These are phyloP conservation scores for Austrolebias charrua DNA, from an alignment of 2,797 vertebrate genomes.

Conservation along the genomic window DNA sequence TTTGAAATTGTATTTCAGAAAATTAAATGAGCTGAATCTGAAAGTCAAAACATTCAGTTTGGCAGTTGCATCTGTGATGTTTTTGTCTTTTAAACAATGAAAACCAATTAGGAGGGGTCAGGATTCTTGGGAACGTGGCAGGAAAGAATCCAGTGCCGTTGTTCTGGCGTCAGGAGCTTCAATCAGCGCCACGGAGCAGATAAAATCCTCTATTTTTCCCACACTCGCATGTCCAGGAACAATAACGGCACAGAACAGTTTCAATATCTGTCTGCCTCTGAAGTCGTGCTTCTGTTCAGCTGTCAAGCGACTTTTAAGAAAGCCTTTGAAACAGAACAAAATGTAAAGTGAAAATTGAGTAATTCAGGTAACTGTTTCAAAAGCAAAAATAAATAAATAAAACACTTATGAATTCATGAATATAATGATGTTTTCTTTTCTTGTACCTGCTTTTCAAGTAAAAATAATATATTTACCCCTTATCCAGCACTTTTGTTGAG, in stretches of 20 bases:
- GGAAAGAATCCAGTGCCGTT: constrained; percentile 39
- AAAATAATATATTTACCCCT: constrained; percentile 11
- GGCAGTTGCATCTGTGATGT: constrained; percentile 55
- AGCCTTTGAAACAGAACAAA: constrained; percentile 33
- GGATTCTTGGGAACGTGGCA: constrained; percentile 50
- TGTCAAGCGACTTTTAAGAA: constrained; percentile 42
- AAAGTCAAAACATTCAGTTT: constrained; percentile 53
- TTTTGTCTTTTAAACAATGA: constrained; percentile 56
- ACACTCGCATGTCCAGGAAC: constrained; percentile 20
- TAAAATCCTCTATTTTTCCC: constrained; percentile 37
- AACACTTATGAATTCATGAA: constrained; percentile 8
- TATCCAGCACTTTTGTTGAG: neutral
- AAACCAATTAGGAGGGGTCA: constrained; percentile 70
- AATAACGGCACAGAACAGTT: constrained; percentile 23
- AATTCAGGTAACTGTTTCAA: constrained; percentile 19
- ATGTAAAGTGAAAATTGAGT: constrained; percentile 41
- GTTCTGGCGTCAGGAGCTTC: constrained; percentile 61
- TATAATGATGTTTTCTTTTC: constrained; percentile 18
- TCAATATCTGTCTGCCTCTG: constrained; percentile 28
- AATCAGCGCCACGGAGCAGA: constrained; percentile 36
- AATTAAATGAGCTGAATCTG: constrained; percentile 44
- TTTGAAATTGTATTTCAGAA: constrained; percentile 49
- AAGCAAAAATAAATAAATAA: constrained; percentile 6
- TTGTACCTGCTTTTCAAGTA: constrained; percentile 18
- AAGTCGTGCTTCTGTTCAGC: constrained; percentile 40